Evolutionary conservation across 2,888 invertebrate species (phyloP).

Genomic region (Synanthedon formicaeformis): DNA sequence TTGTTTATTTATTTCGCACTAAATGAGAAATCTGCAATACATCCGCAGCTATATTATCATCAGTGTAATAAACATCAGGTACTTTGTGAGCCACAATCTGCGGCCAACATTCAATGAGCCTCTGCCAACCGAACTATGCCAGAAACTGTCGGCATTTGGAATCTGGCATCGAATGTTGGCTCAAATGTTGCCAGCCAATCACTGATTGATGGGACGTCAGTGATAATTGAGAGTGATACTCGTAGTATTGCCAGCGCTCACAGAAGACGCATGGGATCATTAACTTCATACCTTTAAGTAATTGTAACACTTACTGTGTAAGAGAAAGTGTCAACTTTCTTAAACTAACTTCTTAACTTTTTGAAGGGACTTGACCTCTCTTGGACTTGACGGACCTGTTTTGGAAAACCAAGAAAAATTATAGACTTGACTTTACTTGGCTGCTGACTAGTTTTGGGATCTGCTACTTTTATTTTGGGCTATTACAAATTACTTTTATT

Average conservation of each 20-base stretch:
- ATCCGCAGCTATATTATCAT: not conserved
- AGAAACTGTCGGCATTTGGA: conserved; percentile 25
- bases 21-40: not conserved
- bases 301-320: no score
- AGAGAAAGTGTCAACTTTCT: no score
- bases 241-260: not conserved
- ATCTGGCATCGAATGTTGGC: conserved; percentile 7
- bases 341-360: no score
- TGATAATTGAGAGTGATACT: conserved; percentile 5
- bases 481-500: no score
- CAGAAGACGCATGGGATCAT: not conserved
- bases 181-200: not conserved
- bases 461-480: no score
- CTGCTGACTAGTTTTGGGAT: no score
- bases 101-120: conserved; percentile 7
- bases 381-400: no score
- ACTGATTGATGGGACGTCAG: conserved; percentile 5
- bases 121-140: conserved; percentile 13
- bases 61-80: not conserved
- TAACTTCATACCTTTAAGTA: not conserved
- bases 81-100: conserved; percentile 9
- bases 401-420: no score
- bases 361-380: no score
- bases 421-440: no score
- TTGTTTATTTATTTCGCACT: not conserved